phyloP scores from a whole-genome alignment of 2,888 invertebrate genomes.

The Campaea margaritaria region DNA sequence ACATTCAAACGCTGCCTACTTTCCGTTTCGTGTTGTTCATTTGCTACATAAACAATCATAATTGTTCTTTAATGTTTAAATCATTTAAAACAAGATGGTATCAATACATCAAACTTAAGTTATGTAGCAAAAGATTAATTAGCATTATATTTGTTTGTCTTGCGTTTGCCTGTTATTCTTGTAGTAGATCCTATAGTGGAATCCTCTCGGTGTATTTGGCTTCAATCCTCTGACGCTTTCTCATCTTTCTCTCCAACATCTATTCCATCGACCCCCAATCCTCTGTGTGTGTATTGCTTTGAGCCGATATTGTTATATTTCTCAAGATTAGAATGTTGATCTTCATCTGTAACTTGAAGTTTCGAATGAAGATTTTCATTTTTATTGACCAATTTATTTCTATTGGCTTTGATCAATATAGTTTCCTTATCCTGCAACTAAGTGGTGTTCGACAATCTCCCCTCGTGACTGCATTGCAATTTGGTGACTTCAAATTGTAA shows the following conservation, averaged over 20 bases:
- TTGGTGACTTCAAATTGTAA: slow-evolving; percentile 85
- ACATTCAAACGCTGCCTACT: slow-evolving; percentile 16
- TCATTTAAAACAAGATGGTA: slow-evolving; percentile 25
- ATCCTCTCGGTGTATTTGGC: slow-evolving; percentile 38
- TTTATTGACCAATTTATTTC: slow-evolving; percentile 52
- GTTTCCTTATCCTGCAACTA: slow-evolving; percentile 48
- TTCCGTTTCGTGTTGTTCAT: slow-evolving; percentile 12
- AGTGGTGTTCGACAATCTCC: slow-evolving; percentile 83
- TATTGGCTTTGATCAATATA: slow-evolving; percentile 60
- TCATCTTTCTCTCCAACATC: slow-evolving; percentile 45
- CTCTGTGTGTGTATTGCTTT: slow-evolving; percentile 57
- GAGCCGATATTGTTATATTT: slow-evolving; percentile 57
- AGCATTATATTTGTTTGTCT: slow-evolving; percentile 27
- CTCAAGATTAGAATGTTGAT: slow-evolving; percentile 55
- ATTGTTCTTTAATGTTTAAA: slow-evolving; percentile 3
- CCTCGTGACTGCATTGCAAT: slow-evolving; percentile 86
- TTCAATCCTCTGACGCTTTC: slow-evolving; percentile 38
- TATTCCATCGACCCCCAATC: slow-evolving; percentile 42
- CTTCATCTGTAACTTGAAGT: slow-evolving; percentile 69
- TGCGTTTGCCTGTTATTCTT: slow-evolving; percentile 37
- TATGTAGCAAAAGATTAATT: slow-evolving; percentile 19
- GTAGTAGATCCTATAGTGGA: slow-evolving; percentile 24
- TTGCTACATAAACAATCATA: slow-evolving; percentile 19
- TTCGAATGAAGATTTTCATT: slow-evolving; percentile 69
- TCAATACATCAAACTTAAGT: slow-evolving; percentile 28